Base-by-base conservation (phyloP, 2,797 vertebrate genomes). In the Malacoraja senta region DNA sequence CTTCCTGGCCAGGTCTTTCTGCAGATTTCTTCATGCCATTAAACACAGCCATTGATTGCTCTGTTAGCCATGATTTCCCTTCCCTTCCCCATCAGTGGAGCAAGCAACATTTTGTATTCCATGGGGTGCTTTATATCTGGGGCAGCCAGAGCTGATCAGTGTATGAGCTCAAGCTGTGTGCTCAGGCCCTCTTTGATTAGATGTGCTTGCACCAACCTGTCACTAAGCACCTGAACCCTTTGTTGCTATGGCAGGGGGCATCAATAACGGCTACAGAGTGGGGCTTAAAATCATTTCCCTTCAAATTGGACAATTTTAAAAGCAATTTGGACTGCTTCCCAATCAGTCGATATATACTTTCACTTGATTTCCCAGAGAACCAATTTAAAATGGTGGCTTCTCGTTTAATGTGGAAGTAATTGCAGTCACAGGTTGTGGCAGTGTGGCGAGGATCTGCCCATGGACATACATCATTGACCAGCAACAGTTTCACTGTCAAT, bases 231-330 rank as follows among this genome's bases (percentile, higher is more conserved):
- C 1, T 0, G 1, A 8, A 13, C 17, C 17, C 15, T 21, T 21
- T 3, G 84, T 88, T 68, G 29, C n/a, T 68, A 21, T 68, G 84
- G 61, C 63, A 65, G 21, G 32, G 0, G 63, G 1, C 17, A 35
- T 68, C n/a, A 65, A 35, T 68, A 8, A 32, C 21, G 61, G n/a
- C 21, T 19, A 65, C 15, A 4, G 26, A 76, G 71, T 26, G 29
- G 35, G 17, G 9, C 29, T 92, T 92, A 29, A 76, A 76, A 76
- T 92, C 71, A 76, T 38, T 92, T 53, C n/a, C 38, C 68, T 92
- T 92, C 90, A 76, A 92, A 58, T 76, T 76, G 71, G 90, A n/a
- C 72, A 38, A 92, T 29, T 92, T 76, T 92, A n/a, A 76, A 72
- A 74, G 35, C 90, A 74, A 58, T 76, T 53, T 76, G 71, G 38